Base-by-base conservation (phyloP, 2,888 invertebrate species). In the Anthophora plumipes region DNA sequence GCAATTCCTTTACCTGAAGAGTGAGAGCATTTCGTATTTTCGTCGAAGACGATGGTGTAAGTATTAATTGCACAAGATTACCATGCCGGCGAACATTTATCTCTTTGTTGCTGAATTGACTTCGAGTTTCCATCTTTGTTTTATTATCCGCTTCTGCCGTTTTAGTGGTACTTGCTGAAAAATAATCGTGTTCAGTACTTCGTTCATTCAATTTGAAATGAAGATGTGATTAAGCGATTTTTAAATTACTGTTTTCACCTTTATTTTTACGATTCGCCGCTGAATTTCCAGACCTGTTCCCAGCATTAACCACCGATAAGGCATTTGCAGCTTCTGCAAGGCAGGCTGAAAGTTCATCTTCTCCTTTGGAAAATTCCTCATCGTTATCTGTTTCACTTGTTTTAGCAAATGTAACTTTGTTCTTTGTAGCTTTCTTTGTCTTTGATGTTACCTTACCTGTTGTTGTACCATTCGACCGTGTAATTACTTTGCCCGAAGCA, bases 31-130 rank as follows among this genome's bases (percentile, higher is more conserved):
- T 95, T 82, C 95, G 94, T 83, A 95, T 93, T 90, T 95, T 95
- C 0, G 95, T 94, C n/a, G 94, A 94, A 41, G 94, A 94, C 20
- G 95, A 94, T 39, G 95, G 94, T 46, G 94, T 94, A 60, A 96
- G 93, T 80, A 95, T 94, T 80, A 96, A 92, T 91, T 96, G 96
- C n/a, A 95, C 95, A 85, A 96, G 95, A 89, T 94, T 94, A 77
- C 94, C 94, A 82, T 95, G 94, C 78, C 94, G 95, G 83, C 95
- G 94, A 22, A 96, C 94, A 73, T 94, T 94, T 79, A 96, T 95
- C 89, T 95, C 95, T 82, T 94, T 94, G 89, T 94, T 94, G 77
- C 89, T 92, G 84, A 93, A 92, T 72, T 89, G 89, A 84, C 81
- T 84, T 85, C 85, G 89, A 20, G 80, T 70, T 37, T 90, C 91